Conservation (phyloP, 2,797 vertebrate species). For the Tapirus indicus region DNA sequence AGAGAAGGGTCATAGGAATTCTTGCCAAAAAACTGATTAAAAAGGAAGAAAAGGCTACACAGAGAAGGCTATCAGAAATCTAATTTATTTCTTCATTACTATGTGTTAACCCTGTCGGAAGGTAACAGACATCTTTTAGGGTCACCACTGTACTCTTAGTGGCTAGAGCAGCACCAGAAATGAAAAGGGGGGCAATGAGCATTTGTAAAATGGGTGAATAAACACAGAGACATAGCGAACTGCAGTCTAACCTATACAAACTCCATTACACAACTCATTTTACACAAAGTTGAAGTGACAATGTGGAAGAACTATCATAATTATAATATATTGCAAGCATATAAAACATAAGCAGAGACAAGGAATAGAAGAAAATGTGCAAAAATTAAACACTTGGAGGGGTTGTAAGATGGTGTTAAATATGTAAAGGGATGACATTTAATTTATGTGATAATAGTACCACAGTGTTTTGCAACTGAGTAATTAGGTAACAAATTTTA, state of each 20-base stretch:
- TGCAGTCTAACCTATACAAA: background rate
- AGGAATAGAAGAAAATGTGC: background rate
- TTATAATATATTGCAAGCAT: background rate
- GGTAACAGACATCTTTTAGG: background rate
- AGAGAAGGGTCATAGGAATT: background rate
- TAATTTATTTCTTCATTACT: background rate
- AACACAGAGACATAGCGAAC: background rate
- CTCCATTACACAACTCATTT: background rate
- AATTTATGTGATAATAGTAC: slow-evolving; percentile 57
- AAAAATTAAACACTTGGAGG: background rate
- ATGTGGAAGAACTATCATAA: background rate
- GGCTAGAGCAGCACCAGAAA: background rate
- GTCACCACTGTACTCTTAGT: background rate
- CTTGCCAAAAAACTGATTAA: background rate
- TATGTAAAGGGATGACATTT: slow-evolving; percentile 60
- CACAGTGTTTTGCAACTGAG: slow-evolving; percentile 56
- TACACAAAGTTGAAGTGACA: background rate
- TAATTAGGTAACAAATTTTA: slow-evolving; percentile 5
- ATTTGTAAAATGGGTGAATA: background rate
- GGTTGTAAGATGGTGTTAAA: slow-evolving; percentile 53
- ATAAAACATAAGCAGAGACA: background rate
- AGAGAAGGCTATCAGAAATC: background rate
- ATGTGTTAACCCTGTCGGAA: background rate
- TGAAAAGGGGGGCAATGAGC: background rate
- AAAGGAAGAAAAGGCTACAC: background rate